Evolutionary conservation across 2,113 vertebrate genomes (phyloP), one percentile per base, ranked within the genome.

Genomic region (Rhizomys pruinosus): DNA sequence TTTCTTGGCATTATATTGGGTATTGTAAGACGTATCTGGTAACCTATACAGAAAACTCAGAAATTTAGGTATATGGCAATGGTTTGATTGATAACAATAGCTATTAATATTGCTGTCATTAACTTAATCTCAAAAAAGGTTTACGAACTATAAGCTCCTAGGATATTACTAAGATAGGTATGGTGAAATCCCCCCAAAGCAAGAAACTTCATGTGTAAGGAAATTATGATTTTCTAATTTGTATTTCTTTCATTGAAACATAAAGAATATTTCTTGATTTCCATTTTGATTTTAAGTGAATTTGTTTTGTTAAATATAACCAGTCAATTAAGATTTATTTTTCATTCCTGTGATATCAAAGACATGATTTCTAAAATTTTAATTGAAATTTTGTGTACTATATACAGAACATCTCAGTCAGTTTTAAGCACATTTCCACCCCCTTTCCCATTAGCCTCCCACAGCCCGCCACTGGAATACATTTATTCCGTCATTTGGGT

Each of bases 191-290:
- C 1, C 39, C 78, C 34, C 12, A 81, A 17, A 72, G 3, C 27
- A 76, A 32, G 19, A 96, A 81, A 66, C 7, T 87, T 84, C 1
- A 25, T 77, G 1, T 2, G n/a, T 68, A 74, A 52, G n/a, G 3
- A 82, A 37, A 25, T 57, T 73, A 32, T 71, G 5, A 42, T 77
- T 39, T 88, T 47, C 37, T 90, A 52, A 57, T 94, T 81, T 87
- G 1, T 22, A 78, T n/a, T 16, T n/a, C 19, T 57, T 15, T 11
- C 9, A 79, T 89, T 94, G 34, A 91, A 84, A 87, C 82, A 66
- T 68, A 12, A 96, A 34, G 11, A 92, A 27, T 74, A 9, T 55
- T 88, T 92, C 47, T 82, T 77, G 42, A 63, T 59, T 84, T 8
- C 76, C 3, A 0, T 44, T 29, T 72, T 93, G 47, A 32, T 42